Base-by-base conservation (phyloP, 53 echinoderm and acorn worm species). In the Glandiceps talaboti region DNA sequence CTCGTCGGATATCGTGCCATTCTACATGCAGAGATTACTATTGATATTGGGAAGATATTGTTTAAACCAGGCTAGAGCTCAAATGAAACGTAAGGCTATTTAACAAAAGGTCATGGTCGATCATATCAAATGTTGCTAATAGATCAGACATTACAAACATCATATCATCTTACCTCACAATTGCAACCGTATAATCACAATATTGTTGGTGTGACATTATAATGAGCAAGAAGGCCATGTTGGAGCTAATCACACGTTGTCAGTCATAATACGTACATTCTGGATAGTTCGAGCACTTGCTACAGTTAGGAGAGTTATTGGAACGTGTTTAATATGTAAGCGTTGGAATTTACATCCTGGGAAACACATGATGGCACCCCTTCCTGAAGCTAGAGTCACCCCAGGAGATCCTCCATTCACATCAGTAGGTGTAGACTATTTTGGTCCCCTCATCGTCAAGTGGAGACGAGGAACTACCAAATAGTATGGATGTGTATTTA, bases 121-220 rank as follows among this genome's bases (percentile, higher is more conserved):
- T n/a, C n/a, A n/a, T n/a, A n/a, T n/a, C n/a, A n/a, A n/a, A n/a
- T n/a, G n/a, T n/a, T n/a, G n/a, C n/a, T n/a, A n/a, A n/a, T n/a
- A n/a, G n/a, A n/a, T n/a, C n/a, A n/a, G n/a, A n/a, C n/a, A n/a
- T n/a, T n/a, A n/a, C n/a, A 77, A 77, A 27, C 89, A 88, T 30
- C 89, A 82, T 0, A 75, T 85, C 14, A 81, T 88, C 73, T 28
- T 85, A 31, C 85, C 86, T 25, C 32, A 33, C n/a, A n/a, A n/a
- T n/a, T n/a, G n/a, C n/a, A n/a, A n/a, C n/a, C n/a, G n/a, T n/a
- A n/a, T n/a, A n/a, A n/a, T 25, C 75, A 75, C 75, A 1, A 75
- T 27, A 27, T 25, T 75, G 28, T 27, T 75, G 1, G 28, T 75
- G 1, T 1, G 28, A 1, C 25, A 75, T 25, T 75, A 75, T 25